phyloP scores from a whole-genome alignment of 2,113 vertebrate species.

The Muntiacus muntjak region DNA sequence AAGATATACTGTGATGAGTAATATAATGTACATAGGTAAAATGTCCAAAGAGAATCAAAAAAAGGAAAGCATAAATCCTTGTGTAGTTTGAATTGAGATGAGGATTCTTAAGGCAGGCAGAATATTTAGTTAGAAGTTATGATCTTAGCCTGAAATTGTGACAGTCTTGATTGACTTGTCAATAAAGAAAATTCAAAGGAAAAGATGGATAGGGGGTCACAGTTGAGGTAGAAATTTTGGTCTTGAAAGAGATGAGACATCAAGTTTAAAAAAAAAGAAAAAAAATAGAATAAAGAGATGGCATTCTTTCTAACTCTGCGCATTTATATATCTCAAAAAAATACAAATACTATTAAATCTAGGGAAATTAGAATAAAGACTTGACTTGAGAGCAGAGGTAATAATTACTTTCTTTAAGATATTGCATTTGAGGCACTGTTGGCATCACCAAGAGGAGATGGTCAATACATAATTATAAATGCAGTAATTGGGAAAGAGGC shows the following conservation, averaged over 20 bases:
- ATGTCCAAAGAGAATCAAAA: neutral
- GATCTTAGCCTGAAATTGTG: neutral
- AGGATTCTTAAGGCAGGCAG: neutral
- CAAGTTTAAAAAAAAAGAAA: neutral
- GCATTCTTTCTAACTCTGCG: neutral
- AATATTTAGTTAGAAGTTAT: neutral
- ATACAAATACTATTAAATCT: neutral
- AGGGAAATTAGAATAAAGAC: neutral
- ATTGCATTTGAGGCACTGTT: neutral
- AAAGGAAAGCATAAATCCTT: neutral
- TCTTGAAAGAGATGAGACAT: neutral
- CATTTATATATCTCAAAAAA: neutral
- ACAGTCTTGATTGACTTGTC: neutral
- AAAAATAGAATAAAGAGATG: neutral
- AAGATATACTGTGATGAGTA: neutral
- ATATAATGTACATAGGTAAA: neutral
- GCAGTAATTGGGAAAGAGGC: neutral
- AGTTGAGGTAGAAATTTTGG: neutral
- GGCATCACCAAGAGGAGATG: neutral
- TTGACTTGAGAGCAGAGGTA: neutral
- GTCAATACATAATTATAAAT: neutral
- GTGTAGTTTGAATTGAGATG: neutral
- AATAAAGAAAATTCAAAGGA: neutral
- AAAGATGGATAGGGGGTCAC: neutral
- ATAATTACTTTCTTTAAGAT: neutral